These are phyloP conservation scores for cat (Felis catus) DNA, from an alignment of 2,113 vertebrate species.

Conservation along the genomic window F.catus_Fca126_mat1.0 CM031419.1:124429501-124430000, in stretches of 20 bases:
- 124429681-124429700: neutral
- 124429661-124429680: neutral
- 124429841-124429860: neutral
- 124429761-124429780: neutral
- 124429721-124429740: neutral
- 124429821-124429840: neutral
- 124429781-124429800: neutral
- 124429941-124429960: neutral
- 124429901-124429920: neutral
- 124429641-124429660: neutral
- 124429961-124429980: neutral
- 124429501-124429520: neutral
- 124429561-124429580: neutral
- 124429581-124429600: neutral
- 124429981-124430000: neutral
- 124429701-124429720: neutral
- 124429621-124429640: neutral
- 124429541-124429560: neutral
- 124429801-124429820: neutral
- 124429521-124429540: neutral
- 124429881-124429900: neutral
- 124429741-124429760: neutral
- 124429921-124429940: fast-evolving
- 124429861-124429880: neutral
- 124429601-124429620: neutral